These are phyloP conservation scores for Diabrotica virgifera DNA, from an alignment of 1,140 invertebrate genomes.

Conservation along the genomic window DNA sequence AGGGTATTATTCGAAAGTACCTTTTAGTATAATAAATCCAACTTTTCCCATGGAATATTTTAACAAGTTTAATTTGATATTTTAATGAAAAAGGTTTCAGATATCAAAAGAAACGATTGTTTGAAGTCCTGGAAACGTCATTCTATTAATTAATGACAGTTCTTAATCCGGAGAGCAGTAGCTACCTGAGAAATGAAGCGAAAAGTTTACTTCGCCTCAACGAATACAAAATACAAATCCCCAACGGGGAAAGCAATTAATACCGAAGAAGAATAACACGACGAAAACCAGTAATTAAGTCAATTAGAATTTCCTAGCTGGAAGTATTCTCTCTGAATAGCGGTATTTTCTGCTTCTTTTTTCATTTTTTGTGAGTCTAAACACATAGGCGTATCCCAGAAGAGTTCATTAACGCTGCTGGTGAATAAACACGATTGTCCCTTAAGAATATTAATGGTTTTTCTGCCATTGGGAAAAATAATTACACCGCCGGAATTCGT, in stretches of 20 bases:
- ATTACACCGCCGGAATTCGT: too few species aligned
- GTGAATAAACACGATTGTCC: too few species aligned
- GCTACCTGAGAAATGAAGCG: conserved; percentile 14
- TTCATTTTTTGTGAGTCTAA: background rate
- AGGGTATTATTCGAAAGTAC: too few species aligned
- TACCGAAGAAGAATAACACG: conserved; percentile 16
- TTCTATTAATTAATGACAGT: background rate
- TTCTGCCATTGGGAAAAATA: too few species aligned
- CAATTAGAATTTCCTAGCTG: conserved; percentile 16
- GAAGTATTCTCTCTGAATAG: conserved; percentile 7
- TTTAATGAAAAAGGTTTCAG: conserved; percentile 3
- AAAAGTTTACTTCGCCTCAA: background rate
- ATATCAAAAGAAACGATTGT: background rate
- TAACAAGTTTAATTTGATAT: background rate
- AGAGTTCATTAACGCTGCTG: too few species aligned
- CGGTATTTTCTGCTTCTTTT: conserved; percentile 5
- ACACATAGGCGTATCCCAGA: too few species aligned
- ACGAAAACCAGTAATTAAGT: conserved; percentile 16
- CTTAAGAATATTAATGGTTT: too few species aligned
- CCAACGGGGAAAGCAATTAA: conserved; percentile 19
- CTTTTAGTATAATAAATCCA: too few species aligned
- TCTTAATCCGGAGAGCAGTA: conserved; percentile 2
- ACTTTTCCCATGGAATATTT: background rate
- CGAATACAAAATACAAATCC: conserved; percentile 2
- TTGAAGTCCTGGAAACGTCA: background rate